Conservation (phyloP, 2,113 vertebrate species). For the Hippocampus abdominalis region DNA sequence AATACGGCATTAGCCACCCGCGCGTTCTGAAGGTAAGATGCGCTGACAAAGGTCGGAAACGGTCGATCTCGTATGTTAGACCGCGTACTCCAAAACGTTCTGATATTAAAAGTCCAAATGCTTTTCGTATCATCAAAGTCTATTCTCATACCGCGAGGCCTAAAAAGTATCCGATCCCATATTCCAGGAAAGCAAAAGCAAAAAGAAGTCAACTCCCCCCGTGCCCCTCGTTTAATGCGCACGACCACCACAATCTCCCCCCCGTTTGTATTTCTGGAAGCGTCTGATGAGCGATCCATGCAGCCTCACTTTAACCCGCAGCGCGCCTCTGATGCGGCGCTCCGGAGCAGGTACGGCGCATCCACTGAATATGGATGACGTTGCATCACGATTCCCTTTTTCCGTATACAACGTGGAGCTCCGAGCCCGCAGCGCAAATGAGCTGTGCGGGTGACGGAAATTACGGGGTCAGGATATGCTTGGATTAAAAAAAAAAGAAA, state of each 20-base stretch:
- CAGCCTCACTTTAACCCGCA: not conserved
- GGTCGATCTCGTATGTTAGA: no score
- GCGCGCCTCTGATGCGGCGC: not conserved
- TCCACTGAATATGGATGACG: slow-evolving; percentile 3
- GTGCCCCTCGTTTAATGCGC: not conserved
- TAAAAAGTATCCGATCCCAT: not conserved
- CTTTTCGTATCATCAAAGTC: not conserved
- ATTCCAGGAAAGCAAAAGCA: not conserved
- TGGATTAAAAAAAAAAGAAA: not conserved
- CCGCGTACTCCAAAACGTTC: not conserved
- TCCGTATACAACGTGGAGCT: not conserved
- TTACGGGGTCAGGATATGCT: not conserved
- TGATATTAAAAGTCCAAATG: not conserved
- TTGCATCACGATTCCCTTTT: not conserved
- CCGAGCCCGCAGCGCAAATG: not conserved
- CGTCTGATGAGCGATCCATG: not conserved
- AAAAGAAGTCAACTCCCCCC: not conserved
- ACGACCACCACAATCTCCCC: not conserved
- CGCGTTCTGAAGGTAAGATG: no score
- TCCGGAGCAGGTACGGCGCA: not conserved
- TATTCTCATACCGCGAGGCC: not conserved
- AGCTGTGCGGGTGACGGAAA: not conserved
- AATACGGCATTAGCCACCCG: no score
- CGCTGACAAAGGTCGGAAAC: no score
- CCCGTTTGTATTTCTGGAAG: not conserved